A percentile compares a stretch with the other conserved stretches of the same genome.
These are phyloP conservation scores for Dolichotis patagonum DNA, from an alignment of 2,113 vertebrate genomes.

Conservation along the genomic window DNA sequence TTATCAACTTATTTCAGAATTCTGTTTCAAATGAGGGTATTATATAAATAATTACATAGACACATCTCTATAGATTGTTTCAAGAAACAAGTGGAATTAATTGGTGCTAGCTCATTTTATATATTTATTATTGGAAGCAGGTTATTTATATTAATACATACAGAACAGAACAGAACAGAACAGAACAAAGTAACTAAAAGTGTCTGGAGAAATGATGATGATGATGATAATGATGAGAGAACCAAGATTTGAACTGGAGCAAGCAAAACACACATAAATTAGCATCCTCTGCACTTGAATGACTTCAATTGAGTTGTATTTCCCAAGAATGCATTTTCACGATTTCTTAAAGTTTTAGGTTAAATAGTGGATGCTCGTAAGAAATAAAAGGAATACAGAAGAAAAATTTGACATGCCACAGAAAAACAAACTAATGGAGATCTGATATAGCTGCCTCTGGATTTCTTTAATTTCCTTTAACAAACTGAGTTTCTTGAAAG, in stretches of 20 bases:
- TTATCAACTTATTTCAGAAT: slow-evolving; percentile 50
- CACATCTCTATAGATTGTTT: background rate
- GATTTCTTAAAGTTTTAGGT: slow-evolving; percentile 51
- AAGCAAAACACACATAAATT: background rate
- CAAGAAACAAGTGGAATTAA: slow-evolving; percentile 52
- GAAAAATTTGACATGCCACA: background rate
- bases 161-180: background rate
- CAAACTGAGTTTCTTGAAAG: slow-evolving; percentile 27
- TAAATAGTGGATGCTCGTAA: background rate
- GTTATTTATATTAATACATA: slow-evolving; percentile 19
- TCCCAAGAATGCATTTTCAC: background rate
- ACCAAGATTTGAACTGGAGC: background rate
- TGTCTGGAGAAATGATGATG: background rate
- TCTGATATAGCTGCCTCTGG: background rate
- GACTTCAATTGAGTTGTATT: slow-evolving; percentile 7
- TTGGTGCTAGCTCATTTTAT: background rate
- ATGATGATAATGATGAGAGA: background rate
- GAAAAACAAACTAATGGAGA: background rate
- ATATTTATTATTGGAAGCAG: background rate
- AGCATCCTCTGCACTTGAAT: background rate
- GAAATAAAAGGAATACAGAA: slow-evolving; percentile 7
- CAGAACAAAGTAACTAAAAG: background rate
- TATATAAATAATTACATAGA: background rate
- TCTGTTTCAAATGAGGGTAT: background rate
- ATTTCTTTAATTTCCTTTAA: slow-evolving; percentile 51